A percentile compares a stretch with the other conserved stretches of the same genome.
phyloP scores from a whole-genome alignment of 2,113 vertebrate genomes.

The Laterallus jamaicensis region DNA sequence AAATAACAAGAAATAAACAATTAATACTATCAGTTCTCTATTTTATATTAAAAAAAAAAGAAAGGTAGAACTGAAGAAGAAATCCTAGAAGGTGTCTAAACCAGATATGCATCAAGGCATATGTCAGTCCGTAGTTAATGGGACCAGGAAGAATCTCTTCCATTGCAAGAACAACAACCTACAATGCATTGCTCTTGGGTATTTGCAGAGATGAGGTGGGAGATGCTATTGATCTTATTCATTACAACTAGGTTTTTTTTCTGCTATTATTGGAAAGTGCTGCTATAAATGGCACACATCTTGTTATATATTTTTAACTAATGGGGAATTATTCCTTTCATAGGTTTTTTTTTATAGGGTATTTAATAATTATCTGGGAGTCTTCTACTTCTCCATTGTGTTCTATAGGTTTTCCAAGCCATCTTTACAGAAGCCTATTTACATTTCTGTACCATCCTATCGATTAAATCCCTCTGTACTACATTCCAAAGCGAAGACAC shows the following conservation, averaged over 20 bases:
- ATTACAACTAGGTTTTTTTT: background rate
- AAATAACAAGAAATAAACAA: background rate
- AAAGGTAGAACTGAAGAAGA: background rate
- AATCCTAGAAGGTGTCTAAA: background rate
- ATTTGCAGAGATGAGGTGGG: background rate
- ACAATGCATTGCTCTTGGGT: background rate
- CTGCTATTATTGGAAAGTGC: background rate
- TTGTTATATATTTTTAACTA: conserved; percentile 14
- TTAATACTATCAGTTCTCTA: background rate
- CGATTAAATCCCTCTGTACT: conserved; percentile 26
- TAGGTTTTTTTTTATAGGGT: background rate
- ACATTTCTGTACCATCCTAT: background rate
- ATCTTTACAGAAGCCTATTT: background rate
- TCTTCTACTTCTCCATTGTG: background rate
- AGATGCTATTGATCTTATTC: background rate
- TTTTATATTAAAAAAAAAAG: background rate
- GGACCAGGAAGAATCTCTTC: background rate
- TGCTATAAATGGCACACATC: background rate
- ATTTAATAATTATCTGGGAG: conserved; percentile 8
- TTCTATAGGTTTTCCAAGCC: conserved; percentile 21
- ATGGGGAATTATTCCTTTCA: background rate
- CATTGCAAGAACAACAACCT: background rate
- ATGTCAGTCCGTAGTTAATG: background rate
- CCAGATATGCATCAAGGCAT: background rate
- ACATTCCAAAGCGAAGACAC: background rate